These are phyloP conservation scores for Drosophila mercatorum DNA, from an alignment of 2,888 invertebrate genomes.

Conservation along the genomic window DNA sequence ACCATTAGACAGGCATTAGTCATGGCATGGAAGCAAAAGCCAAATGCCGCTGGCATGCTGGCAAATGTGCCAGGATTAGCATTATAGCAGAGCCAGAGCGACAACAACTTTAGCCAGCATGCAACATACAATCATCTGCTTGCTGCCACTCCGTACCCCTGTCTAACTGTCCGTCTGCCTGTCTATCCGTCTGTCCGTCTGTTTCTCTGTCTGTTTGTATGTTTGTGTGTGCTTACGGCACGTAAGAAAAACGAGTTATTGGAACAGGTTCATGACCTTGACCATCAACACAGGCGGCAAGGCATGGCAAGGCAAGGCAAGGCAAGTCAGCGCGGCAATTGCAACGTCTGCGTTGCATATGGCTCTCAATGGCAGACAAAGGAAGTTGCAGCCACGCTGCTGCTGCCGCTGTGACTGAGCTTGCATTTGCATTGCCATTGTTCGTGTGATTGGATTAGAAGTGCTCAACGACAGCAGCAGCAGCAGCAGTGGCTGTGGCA, in stretches of 20 bases:
- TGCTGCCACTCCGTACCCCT: constrained; percentile 24
- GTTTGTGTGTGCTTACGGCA: constrained; percentile 56
- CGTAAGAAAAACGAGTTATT: constrained; percentile 81
- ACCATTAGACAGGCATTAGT: constrained; percentile 65
- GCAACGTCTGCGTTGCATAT: constrained; percentile 66
- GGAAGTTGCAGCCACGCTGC: constrained; percentile 54
- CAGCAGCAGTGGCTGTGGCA: constrained; percentile 1
- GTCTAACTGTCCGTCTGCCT: constrained; percentile 27
- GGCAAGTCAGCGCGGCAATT: constrained; percentile 50
- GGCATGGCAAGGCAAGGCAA: constrained; percentile 39
- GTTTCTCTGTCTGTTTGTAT: constrained; percentile 21
- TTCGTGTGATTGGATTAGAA: constrained; percentile 74
- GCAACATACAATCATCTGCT: constrained; percentile 76
- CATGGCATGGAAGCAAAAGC: constrained; percentile 53
- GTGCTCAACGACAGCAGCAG: constrained; percentile 37
- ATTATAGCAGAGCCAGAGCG: constrained; percentile 37
- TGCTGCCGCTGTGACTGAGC: constrained; percentile 25
- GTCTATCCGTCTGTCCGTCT: constrained; percentile 8
- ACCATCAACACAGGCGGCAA: constrained; percentile 76
- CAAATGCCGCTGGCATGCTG: constrained; percentile 36
- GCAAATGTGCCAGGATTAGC: constrained; percentile 69
- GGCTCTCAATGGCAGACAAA: constrained; percentile 63
- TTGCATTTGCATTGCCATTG: constrained; percentile 75
- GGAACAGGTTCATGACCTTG: constrained; percentile 83
- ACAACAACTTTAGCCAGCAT: constrained; percentile 53